Base-by-base conservation (phyloP, 2,113 vertebrate species). In the Hydrochoerus hydrochaeris region DNA sequence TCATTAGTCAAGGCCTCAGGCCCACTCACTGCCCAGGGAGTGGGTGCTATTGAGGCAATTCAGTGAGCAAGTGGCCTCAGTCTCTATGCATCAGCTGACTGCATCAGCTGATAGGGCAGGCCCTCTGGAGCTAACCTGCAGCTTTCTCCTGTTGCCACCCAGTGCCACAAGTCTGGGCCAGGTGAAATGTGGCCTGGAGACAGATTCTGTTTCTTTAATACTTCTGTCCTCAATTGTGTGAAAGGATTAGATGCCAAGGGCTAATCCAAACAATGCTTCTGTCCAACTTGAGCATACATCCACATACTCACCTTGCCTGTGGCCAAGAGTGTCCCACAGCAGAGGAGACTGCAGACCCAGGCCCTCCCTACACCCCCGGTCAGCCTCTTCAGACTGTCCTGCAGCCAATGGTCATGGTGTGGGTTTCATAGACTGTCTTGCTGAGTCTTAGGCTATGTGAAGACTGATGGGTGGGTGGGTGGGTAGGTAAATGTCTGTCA, bases 401-500 rank as follows among this genome's bases (percentile, higher is more conserved):
- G 44, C 44, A 35, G 62, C 32, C 4, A 19, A 7, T n/a, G 82
- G 4, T 38, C 44, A 62, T 58, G 60, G n/a, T 58, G 24, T n/a
- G 24, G 24, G 41, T 54, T 85, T 85, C 92, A 92, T 57, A 95
- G 71, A 67, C 52, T 57, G 49, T 63, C 62, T 87, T 69, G 35
- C 78, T 10, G 24, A 81, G 77, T 69, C 44, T 73, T 35, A 14
- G 57, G 73, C 88, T 41, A 46, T 24, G 1, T 58, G 88, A 71
- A 80, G 62, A 49, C 73, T 30, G 73, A 11, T 77, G 8, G 26
- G 14, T 41, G 46, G 82, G 65, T 44, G 67, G 75, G 10, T 41
- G n/a, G 77, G 65, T n/a, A 62, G 54, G 41, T n/a, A 89, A 49
- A 81, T 85, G 93, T 92, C 90, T 16, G 32, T 77, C 46, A 78